These are phyloP conservation scores for Aleiodes testaceus DNA, from an alignment of 2,888 invertebrate species.

Conservation along the genomic window DNA sequence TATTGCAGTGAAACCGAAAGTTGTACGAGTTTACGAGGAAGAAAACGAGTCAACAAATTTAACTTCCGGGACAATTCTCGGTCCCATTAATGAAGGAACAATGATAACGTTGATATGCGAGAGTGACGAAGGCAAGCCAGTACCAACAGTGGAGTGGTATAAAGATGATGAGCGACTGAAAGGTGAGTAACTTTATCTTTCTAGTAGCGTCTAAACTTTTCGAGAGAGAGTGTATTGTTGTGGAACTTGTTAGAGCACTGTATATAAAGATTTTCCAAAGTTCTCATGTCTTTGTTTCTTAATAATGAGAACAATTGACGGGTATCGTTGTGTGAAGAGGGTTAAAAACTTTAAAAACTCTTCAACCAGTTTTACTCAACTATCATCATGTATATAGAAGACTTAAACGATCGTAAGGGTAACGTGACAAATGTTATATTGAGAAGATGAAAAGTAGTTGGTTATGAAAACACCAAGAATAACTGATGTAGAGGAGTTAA, in stretches of 20 bases:
- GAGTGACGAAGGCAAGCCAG: conserved; percentile 88
- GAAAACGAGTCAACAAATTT: conserved; percentile 76
- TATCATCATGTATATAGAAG: conserved; percentile 14
- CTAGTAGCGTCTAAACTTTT: conserved; percentile 20
- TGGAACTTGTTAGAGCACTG: conserved; percentile 2
- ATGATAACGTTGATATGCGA: conserved; percentile 82
- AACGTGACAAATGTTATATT: conserved; percentile 21
- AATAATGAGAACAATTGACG: conserved; percentile 28
- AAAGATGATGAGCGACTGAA: conserved; percentile 76
- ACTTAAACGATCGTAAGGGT: neutral
- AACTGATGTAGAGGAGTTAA: neutral
- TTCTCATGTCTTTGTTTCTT: conserved; percentile 7
- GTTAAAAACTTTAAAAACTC: neutral
- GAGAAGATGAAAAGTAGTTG: conserved; percentile 12
- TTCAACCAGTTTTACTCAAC: neutral
- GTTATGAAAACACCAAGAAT: conserved; percentile 15
- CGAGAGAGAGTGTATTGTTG: conserved; percentile 12
- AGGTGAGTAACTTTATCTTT: conserved; percentile 58
- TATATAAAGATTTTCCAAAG: conserved; percentile 23
- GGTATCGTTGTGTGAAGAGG: conserved; percentile 8
- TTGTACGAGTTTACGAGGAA: conserved; percentile 81
- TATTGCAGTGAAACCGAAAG: conserved; percentile 84
- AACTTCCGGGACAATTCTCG: conserved; percentile 79
- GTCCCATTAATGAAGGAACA: conserved; percentile 82
- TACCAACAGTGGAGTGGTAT: conserved; percentile 89